phyloP scores from a whole-genome alignment of 1,140 invertebrate species.

The Drosophila ercepeae region DNA sequence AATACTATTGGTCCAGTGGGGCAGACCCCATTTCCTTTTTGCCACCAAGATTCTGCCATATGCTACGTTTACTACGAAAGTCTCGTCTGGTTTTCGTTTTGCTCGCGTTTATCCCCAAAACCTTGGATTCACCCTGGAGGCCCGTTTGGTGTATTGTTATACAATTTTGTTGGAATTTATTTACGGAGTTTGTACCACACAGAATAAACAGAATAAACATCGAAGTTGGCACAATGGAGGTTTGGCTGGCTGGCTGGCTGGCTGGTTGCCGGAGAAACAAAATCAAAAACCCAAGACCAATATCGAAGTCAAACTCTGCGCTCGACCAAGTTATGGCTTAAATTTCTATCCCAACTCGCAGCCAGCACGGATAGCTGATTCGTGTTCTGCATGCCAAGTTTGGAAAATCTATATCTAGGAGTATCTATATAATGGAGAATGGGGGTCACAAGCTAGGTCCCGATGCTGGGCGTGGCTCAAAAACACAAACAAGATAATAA shows the following conservation, averaged over 20 bases:
- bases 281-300: conserved; percentile 65
- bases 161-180: conserved; percentile 82
- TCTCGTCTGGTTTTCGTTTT: conserved; percentile 30
- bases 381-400: conserved; percentile 72
- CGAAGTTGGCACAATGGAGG: conserved; percentile 66
- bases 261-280: conserved; percentile 29
- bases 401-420: conserved; percentile 4
- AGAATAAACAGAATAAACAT: conserved; percentile 80
- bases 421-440: conserved; percentile 10
- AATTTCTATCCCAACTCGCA: conserved; percentile 74
- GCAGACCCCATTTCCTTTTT: background rate
- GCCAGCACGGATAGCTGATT: conserved; percentile 50
- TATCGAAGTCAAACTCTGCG: conserved; percentile 66
- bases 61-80: conserved; percentile 20
- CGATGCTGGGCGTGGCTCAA: conserved; percentile 31
- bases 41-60: background rate
- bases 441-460: conserved; percentile 24
- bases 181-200: conserved; percentile 79
- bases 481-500: conserved; percentile 81
- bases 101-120: conserved; percentile 43
- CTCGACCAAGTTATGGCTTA: conserved; percentile 69
- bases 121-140: conserved; percentile 67
- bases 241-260: conserved; percentile 3
- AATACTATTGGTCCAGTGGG: conserved; percentile 36
- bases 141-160: conserved; percentile 77